Base-by-base conservation (phyloP, 2,888 invertebrate species). In the Sphaeridia pumilis region DNA sequence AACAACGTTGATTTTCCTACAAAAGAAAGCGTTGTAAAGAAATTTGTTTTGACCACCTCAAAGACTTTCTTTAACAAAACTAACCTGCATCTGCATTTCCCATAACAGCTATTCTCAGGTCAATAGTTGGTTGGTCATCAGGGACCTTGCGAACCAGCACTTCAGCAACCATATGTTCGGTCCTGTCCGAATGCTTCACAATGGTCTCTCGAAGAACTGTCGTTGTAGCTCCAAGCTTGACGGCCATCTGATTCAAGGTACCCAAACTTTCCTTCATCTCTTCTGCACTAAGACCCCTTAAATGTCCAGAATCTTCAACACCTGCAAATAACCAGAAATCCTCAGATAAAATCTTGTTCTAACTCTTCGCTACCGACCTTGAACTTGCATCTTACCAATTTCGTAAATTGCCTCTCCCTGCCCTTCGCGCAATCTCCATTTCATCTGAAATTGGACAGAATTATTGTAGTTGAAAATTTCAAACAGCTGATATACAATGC, bases 381-480 rank as follows among this genome's bases (percentile, higher is more conserved):
- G 31, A n/a, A n/a, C n/a, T n/a, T n/a, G n/a, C n/a, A 17, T 38
- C 38, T 38, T 36, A 49, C 49, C 97, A 46, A 97, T 86, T 72
- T 95, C 93, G 73, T 99, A 98, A 58, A 98, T 89, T 0, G 95
- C 95, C 70, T 92, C 88, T 0, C 97, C 98, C 61, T 92, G 87
- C 26, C 98, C 92, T 71, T 93, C 92, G 0, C 89, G 80, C 10
- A 99, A 76, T 0, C 98, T 79, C 97, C 97, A 98, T 75, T 98
- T 98, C 79, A 98, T 80, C 82, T 83, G 67, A 1, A 61, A 62
- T 47, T 44, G 27, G 36, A 5, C 5, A 42, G 20, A 24, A 12
- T 17, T 22, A 22, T 21, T 17, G 14, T 20, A 28, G 17, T n/a
- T 46, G 10, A 26, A 26, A 28, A 14, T 46, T 12, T 4, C 12